Conservation (phyloP, 2,888 invertebrate genomes). For the Lamellibrachia columna region DNA sequence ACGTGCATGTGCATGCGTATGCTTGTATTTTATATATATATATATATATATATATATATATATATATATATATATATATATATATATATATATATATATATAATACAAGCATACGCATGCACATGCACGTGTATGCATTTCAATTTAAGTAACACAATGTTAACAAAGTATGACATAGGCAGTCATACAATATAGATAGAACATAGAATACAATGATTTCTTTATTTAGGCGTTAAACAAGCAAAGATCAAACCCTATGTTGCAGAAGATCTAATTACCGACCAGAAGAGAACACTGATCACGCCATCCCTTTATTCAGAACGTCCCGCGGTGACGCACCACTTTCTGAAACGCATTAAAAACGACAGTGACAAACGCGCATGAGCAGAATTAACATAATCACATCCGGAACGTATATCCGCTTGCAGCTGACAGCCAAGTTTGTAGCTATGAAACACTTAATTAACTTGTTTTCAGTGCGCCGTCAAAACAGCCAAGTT, state of each 20-base stretch:
- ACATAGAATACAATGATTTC: not conserved
- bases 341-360: not conserved
- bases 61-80: no score
- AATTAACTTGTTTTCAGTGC: not conserved
- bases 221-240: not conserved
- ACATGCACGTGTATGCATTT: no score
- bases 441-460: not conserved
- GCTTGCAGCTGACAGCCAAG: not conserved
- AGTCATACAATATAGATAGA: not conserved
- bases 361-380: not conserved
- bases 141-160: no score
- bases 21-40: no score
- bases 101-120: no score
- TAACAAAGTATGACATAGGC: no score
- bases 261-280: not conserved
- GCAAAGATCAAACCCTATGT: not conserved
- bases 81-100: no score
- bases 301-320: not conserved
- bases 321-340: not conserved
- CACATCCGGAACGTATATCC: conserved; percentile 3
- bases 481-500: not conserved
- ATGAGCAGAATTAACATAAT: conserved; percentile 6
- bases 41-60: no score
- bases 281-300: not conserved
- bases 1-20: no score